Evolutionary conservation across 1,140 invertebrate species (phyloP).

Genomic region (Drosophila varians): DNA sequence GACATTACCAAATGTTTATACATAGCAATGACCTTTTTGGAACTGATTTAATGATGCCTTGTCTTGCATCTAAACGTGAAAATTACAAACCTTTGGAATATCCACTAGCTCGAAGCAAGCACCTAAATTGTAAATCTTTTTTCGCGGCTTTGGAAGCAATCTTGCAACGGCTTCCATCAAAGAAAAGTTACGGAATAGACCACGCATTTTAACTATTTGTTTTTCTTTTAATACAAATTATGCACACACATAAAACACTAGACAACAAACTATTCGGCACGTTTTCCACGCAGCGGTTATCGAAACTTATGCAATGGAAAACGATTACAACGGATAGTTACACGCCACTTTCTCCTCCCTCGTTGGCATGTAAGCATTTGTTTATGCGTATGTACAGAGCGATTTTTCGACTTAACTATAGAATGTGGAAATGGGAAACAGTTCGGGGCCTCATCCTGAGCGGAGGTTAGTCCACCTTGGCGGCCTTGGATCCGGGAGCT

Average conservation of each 20-base stretch:
- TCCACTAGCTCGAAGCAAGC: constrained; percentile 60
- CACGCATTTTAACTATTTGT: constrained; percentile 37
- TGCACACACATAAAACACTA: constrained; percentile 36
- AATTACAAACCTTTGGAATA: constrained; percentile 48
- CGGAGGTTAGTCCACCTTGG: constrained; percentile 40
- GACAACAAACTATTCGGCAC: constrained; percentile 19
- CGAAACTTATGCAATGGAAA: constrained; percentile 69
- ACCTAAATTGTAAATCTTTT: constrained; percentile 73
- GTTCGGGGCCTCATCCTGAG: background rate
- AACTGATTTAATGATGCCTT: too few relatives aligned
- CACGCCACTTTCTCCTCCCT: constrained; percentile 46
- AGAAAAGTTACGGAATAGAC: constrained; percentile 37
- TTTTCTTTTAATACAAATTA: constrained; percentile 46
- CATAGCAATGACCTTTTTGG: background rate
- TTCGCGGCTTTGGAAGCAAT: constrained; percentile 34
- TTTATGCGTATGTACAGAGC: constrained; percentile 40
- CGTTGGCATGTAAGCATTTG: constrained; percentile 37
- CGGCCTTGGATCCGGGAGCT: constrained; percentile 42
- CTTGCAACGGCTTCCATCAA: constrained; percentile 39
- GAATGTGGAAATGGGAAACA: constrained; percentile 49
- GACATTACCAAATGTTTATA: too few relatives aligned
- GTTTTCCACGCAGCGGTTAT: constrained; percentile 49
- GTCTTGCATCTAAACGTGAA: too few relatives aligned
- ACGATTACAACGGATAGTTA: constrained; percentile 53
- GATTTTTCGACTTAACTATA: constrained; percentile 51